phyloP scores from a whole-genome alignment of 2,113 vertebrate species.

The Martes martes region DNA sequence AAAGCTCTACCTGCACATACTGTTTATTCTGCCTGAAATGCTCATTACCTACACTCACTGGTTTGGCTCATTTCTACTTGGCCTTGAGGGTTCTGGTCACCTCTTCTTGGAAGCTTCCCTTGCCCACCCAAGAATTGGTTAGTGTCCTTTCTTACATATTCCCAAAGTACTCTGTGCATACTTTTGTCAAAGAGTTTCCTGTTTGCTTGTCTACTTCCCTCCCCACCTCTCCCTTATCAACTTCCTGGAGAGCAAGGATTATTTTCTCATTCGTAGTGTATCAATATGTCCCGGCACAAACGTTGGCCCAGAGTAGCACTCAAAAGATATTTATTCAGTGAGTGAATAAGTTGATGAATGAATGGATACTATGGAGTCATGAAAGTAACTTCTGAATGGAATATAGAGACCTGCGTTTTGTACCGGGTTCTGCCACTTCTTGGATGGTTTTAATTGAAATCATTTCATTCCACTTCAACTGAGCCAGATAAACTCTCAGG shows the following conservation, averaged over 20 bases:
- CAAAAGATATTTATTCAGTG: conserved; percentile 15
- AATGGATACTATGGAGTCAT: neutral
- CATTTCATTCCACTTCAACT: neutral
- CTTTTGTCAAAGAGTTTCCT: neutral
- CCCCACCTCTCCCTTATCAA: neutral
- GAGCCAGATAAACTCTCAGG: neutral
- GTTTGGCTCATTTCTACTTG: neutral
- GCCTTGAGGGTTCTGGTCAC: neutral
- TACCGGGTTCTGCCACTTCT: neutral
- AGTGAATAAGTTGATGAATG: neutral
- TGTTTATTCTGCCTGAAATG: neutral
- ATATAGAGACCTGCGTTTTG: neutral
- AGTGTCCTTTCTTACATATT: neutral
- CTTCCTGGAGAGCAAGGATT: neutral
- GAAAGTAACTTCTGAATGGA: neutral
- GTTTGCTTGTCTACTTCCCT: neutral
- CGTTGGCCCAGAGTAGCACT: neutral
- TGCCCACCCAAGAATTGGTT: neutral
- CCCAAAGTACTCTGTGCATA: neutral
- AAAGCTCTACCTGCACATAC: neutral
- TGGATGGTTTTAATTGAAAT: neutral
- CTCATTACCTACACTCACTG: neutral
- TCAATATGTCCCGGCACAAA: neutral
- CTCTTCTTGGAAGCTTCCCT: neutral
- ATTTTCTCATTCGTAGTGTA: neutral